Evolutionary conservation across 2,113 vertebrate species (phyloP).

Genomic region (Penelope pileata): DNA sequence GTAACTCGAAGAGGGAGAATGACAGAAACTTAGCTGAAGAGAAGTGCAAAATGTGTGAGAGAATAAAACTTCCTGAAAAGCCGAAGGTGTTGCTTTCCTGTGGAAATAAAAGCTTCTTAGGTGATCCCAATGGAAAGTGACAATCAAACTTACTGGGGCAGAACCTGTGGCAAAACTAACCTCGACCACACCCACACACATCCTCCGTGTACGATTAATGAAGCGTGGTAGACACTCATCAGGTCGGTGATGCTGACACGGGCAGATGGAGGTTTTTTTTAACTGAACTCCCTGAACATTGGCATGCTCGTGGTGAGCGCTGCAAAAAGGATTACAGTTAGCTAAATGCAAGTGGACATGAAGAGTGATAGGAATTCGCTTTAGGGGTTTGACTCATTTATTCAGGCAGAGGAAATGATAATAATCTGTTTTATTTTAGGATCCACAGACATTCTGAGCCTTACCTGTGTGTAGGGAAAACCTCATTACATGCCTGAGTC

Average conservation of each 20-base stretch:
- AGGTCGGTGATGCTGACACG: background rate
- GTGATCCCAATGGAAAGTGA: background rate
- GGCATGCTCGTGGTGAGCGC: background rate
- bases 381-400: background rate
- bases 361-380: constrained; percentile 44
- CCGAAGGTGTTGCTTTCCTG: background rate
- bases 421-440: background rate
- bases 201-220: background rate
- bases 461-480: background rate
- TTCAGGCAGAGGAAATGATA: background rate
- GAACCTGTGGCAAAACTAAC: background rate
- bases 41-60: background rate
- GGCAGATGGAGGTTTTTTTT: background rate
- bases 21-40: background rate
- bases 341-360: constrained; percentile 5
- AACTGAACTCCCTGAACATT: background rate
- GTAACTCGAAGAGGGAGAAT: background rate
- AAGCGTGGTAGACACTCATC: background rate
- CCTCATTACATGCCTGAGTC: background rate
- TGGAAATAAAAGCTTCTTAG: constrained; percentile 1
- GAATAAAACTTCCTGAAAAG: constrained; percentile 9
- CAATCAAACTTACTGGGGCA: background rate
- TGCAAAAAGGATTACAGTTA: background rate
- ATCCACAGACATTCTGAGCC: background rate
- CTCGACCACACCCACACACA: background rate